Evolutionary conservation across 2,888 invertebrate genomes (phyloP), one percentile per base, ranked within the genome.

Genomic region (Mythimna lalbum): DNA sequence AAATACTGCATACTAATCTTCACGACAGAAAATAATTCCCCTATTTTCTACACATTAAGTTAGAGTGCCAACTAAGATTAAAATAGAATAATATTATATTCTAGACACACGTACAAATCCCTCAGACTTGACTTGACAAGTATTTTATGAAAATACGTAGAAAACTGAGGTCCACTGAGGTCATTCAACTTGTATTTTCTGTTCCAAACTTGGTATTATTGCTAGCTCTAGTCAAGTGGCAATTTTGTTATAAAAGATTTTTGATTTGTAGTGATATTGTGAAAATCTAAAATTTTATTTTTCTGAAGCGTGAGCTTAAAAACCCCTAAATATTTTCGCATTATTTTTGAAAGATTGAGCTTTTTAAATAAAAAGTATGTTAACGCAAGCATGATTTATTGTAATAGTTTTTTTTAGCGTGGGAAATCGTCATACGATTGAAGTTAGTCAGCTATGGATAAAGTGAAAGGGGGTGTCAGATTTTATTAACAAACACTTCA

Each of bases 141-240:
- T 49, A 12, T 67, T 67, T 56, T 64, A 76, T 63, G 61, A 77
- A 77, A 64, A 50, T 73, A 71, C 71, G 71, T 76, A 50, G 23
- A 64, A 52, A 53, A 3, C 52, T 56, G 17, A 55, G 77, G 67
- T 78, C 68, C 50, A 3, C 52, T 56, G 17, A 55, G 77, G 67
- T 78, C 68, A 77, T 61, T 77, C 72, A 77, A 72, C 76, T 61
- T 39, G 19, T 59, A 53, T 71, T 65, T 76, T 76, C 66, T 63
- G 33, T 60, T 72, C 5, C 27, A 49, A 73, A 61, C 33, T 57
- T 33, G 12, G n/a, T 49, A 53, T 67, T 63, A 63, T 77, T 56
- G 36, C 60, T 49, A 39, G 73, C 19, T 77, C 39, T 55, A 52
- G 56, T 27, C 36, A 69, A 65, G 62, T 73, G 61, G 63, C 53